These are phyloP conservation scores for Agonopterix arenella DNA, from an alignment of 2,888 invertebrate species.

Conservation along the genomic window DNA sequence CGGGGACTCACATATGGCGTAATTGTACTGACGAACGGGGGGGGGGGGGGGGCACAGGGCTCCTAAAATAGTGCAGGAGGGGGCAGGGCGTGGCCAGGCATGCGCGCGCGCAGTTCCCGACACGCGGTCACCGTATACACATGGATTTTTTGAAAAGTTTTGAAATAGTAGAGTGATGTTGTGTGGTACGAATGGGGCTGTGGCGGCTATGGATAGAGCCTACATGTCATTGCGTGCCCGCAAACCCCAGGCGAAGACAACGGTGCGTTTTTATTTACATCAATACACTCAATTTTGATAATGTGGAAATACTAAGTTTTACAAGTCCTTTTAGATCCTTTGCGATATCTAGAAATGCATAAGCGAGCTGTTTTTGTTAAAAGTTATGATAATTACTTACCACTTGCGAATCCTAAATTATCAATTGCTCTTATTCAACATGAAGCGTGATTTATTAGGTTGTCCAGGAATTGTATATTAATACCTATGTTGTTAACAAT, in stretches of 20 bases:
- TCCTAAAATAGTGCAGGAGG: slow-evolving; percentile 55
- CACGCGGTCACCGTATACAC: slow-evolving; percentile 27
- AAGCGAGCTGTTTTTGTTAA: too few species aligned
- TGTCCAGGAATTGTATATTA: too few species aligned
- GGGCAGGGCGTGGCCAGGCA: slow-evolving; percentile 23
- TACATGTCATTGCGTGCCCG: slow-evolving; percentile 73
- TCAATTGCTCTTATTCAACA: too few species aligned
- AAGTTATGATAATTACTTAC: too few species aligned
- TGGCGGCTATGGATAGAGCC: slow-evolving; percentile 70
- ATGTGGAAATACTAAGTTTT: too few species aligned
- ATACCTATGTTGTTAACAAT: too few species aligned
- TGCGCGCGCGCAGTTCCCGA: slow-evolving; percentile 40
- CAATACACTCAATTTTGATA: too few species aligned
- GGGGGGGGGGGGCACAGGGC: slow-evolving; percentile 23
- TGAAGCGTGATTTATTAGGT: too few species aligned
- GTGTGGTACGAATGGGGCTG: slow-evolving; percentile 63
- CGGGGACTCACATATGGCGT: slow-evolving; percentile 30
- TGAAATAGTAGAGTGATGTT: slow-evolving; percentile 38
- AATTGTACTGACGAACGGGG: slow-evolving; percentile 18
- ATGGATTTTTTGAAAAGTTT: slow-evolving; percentile 14
- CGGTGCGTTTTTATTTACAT: slow-evolving; percentile 34
- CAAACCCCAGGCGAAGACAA: slow-evolving; percentile 55
- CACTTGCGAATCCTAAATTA: too few species aligned
- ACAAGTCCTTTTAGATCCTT: too few species aligned
- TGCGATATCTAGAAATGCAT: too few species aligned